These are phyloP conservation scores for Plagodis pulveraria DNA, from an alignment of 2,888 invertebrate genomes.

Conservation along the genomic window DNA sequence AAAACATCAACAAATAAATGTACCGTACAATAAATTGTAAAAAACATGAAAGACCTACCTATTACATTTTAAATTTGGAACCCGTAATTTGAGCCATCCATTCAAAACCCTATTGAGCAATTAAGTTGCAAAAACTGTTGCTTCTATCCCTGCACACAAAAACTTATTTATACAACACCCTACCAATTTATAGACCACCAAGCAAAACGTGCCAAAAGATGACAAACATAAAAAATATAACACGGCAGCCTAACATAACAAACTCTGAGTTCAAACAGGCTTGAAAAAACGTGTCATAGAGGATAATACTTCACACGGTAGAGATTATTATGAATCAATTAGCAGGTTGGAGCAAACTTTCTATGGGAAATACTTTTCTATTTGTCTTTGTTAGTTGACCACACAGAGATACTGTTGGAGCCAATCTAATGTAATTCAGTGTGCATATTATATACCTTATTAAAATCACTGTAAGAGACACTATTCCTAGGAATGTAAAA, in stretches of 20 bases:
- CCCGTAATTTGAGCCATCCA: no score
- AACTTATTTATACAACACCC: conserved; percentile 18
- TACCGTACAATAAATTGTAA: no score
- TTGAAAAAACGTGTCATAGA: conserved; percentile 35
- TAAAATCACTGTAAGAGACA: no score
- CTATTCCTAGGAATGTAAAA: not conserved
- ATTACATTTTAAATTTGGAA: no score
- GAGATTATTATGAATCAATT: conserved; percentile 72
- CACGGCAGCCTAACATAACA: conserved; percentile 75
- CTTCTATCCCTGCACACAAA: conserved; percentile 1
- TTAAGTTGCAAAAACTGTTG: no score
- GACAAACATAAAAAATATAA: conserved; percentile 52
- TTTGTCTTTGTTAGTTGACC: conserved; percentile 52
- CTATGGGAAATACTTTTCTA: conserved; percentile 58
- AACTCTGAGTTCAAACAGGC: conserved; percentile 48
- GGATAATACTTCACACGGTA: conserved; percentile 61
- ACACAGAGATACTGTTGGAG: conserved; percentile 17
- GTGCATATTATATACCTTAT: no score
- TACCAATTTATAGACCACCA: conserved; percentile 51
- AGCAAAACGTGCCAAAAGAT: conserved; percentile 55
- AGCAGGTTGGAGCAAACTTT: conserved; percentile 64
- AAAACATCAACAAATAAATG: no score
- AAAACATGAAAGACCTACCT: no score
- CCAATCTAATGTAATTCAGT: no score
- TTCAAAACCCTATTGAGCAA: no score